Evolutionary conservation across 2,888 invertebrate genomes (phyloP).

Genomic region (Metellina segmentata): DNA sequence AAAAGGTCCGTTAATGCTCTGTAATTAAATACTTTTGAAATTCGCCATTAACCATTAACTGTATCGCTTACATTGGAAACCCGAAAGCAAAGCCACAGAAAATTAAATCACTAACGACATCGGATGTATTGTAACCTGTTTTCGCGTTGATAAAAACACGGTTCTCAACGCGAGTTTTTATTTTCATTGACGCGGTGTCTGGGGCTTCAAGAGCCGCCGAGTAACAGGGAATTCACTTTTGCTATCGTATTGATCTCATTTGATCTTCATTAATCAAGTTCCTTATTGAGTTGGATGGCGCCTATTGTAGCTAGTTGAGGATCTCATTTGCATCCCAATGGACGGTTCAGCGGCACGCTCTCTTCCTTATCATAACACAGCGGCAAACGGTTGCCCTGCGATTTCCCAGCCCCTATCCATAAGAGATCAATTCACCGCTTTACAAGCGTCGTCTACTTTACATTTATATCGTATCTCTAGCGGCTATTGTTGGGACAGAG

Average conservation of each 20-base stretch:
- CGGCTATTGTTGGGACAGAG: slow-evolving; percentile 15
- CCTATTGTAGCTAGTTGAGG: slow-evolving; percentile 64
- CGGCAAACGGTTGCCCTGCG: slow-evolving; percentile 14
- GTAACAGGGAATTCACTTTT: slow-evolving; percentile 66
- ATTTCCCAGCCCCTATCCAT: slow-evolving; percentile 3
- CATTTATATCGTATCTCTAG: slow-evolving; percentile 56
- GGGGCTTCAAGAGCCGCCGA: background rate
- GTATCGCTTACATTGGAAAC: too few relatives aligned
- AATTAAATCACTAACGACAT: too few relatives aligned
- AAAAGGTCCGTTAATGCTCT: too few relatives aligned
- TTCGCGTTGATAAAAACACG: too few relatives aligned
- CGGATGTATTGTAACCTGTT: too few relatives aligned
- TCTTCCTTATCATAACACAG: slow-evolving; percentile 70
- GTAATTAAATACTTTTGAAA: too few relatives aligned
- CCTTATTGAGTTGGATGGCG: slow-evolving; percentile 79
- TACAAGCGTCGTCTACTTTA: slow-evolving; percentile 42
- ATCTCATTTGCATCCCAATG: slow-evolving; percentile 74
- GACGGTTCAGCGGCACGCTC: slow-evolving; percentile 40
- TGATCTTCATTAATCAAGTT: slow-evolving; percentile 76
- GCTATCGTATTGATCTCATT: slow-evolving; percentile 80
- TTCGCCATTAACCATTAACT: too few relatives aligned
- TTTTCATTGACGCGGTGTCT: too few relatives aligned
- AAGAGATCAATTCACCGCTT: slow-evolving; percentile 33
- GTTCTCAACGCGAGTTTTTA: too few relatives aligned
- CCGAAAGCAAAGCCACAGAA: too few relatives aligned